Base-by-base conservation (phyloP, 2,113 vertebrate genomes). In the Tupaia chinensis region DNA sequence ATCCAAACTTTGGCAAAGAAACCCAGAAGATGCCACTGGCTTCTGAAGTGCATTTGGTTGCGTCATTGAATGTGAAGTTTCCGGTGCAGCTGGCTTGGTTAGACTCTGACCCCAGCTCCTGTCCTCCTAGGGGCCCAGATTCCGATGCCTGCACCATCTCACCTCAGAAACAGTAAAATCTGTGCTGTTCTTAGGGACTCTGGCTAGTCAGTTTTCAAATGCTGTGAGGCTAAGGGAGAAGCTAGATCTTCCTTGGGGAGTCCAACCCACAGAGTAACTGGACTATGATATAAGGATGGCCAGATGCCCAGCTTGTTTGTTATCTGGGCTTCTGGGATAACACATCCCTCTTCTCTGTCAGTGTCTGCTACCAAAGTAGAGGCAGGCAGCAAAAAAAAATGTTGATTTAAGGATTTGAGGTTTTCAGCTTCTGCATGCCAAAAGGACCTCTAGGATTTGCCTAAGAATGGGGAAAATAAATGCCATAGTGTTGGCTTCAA, bases 1-100 rank as follows among this genome's bases (percentile, higher is more conserved):
- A 94, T 89, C 78, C 85, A 95, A 96, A 94, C 87, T 97, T 97
- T 65, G 95, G 93, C n/a, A 65, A 60, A 92, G 88, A 70, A 61
- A 68, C 53, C 92, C 85, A 78, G 94, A 56, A 85, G 72, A 73
- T 90, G 87, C 88, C 60, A 3, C 61, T n/a, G 92, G 90, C 77
- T 56, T 77, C 70, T 0, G 77, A n/a, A 20, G 3, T 1, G 9
- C 0, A 56, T 16, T 34, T 2, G 84, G 54, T 63, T 9, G 68
- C 63, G 0, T 72, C 68, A n/a, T 5, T 0, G 22, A 6, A 0
- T 2, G 16, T n/a, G 74, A n/a, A 0, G 9, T 1, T 89, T 54
- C 92, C 19, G 0, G 87, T 53, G 84, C 87, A 54, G 76, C 84
- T 79, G 87, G 32, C 72, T 23, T 0, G 22, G 29, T 19, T 56